Conservation (phyloP, 2,888 invertebrate genomes). For the Gandaritis pyraliata region DNA sequence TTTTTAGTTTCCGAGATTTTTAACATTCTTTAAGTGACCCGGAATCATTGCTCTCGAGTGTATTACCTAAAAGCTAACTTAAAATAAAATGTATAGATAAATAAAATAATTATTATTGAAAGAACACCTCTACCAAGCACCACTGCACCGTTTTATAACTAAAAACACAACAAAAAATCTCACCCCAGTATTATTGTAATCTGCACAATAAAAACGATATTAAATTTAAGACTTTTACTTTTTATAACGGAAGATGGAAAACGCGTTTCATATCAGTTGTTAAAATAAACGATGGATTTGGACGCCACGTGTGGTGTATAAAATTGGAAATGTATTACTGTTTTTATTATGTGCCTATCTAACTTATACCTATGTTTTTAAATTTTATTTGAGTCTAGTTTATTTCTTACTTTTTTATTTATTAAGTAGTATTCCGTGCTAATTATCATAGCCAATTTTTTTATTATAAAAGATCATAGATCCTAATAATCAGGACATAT, state of each 20-base stretch:
- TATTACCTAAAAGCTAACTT: too few species aligned
- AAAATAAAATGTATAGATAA: too few species aligned
- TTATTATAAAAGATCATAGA: too few species aligned
- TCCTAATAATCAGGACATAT: too few species aligned
- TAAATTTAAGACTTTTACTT: constrained; percentile 75
- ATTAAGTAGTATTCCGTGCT: too few species aligned
- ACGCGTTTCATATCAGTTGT: constrained; percentile 79
- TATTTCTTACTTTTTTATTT: too few species aligned
- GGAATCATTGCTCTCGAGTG: too few species aligned
- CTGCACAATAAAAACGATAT: constrained; percentile 78
- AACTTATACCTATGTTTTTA: not conserved
- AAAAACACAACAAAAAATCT: constrained; percentile 49
- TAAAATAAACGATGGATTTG: constrained; percentile 78
- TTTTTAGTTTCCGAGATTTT: too few species aligned
- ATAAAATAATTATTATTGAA: not conserved
- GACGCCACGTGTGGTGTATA: constrained; percentile 62
- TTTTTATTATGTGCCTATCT: constrained; percentile 32
- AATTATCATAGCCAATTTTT: too few species aligned
- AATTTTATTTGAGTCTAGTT: too few species aligned
- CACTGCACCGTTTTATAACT: constrained; percentile 29
- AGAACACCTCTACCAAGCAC: constrained; percentile 20
- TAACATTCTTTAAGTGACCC: too few species aligned
- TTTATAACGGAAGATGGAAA: constrained; percentile 77
- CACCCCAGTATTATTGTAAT: constrained; percentile 76
- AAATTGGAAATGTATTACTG: constrained; percentile 43